These are phyloP conservation scores for Chaetorhynchus papuensis DNA, from an alignment of 2,113 vertebrate genomes.

Conservation along the genomic window DNA sequence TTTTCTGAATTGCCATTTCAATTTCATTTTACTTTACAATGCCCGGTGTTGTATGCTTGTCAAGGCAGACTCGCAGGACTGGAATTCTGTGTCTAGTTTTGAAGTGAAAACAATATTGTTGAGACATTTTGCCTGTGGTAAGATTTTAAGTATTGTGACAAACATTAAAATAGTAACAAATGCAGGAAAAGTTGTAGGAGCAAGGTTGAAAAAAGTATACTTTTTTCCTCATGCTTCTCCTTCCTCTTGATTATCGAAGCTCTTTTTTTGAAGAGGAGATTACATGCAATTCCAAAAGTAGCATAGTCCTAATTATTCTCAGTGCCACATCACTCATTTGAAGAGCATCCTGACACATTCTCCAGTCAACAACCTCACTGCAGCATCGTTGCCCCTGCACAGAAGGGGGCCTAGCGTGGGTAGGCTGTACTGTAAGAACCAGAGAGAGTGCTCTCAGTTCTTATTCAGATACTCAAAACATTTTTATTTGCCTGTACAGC, in stretches of 20 bases:
- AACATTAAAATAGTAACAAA: constrained; percentile 16
- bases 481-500: background rate
- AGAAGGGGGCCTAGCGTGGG: background rate
- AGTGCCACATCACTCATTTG: background rate
- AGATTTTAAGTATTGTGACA: constrained; percentile 12
- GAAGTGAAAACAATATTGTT: background rate
- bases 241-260: background rate
- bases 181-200: background rate
- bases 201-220: background rate
- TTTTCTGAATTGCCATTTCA: constrained; percentile 32
- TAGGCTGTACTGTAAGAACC: background rate
- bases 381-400: background rate
- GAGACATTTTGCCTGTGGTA: constrained; percentile 26
- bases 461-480: background rate
- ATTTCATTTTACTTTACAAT: constrained; percentile 7
- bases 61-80: background rate
- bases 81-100: background rate
- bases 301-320: background rate
- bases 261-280: background rate
- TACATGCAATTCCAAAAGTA: background rate
- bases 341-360: background rate
- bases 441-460: background rate
- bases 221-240: background rate
- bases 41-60: background rate
- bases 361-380: background rate